A percentile compares a stretch with the other conserved stretches of the same genome.
These are phyloP conservation scores for Polypedilum pembai DNA, from an alignment of 1,140 invertebrate genomes.

Conservation along the genomic window DNA sequence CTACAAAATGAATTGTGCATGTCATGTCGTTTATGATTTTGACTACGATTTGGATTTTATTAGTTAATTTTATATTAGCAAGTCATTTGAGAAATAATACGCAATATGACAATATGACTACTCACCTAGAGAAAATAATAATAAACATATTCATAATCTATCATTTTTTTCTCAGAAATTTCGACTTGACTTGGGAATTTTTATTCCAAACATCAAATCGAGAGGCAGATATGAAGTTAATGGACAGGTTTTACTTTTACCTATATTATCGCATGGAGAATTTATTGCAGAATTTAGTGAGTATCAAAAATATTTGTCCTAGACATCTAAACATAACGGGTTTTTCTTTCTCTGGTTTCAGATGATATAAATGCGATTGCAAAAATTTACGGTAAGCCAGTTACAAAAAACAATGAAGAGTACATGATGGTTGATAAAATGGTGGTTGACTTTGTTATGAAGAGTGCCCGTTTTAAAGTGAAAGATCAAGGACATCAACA, in stretches of 20 bases:
- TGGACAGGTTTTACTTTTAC: conserved; percentile 66
- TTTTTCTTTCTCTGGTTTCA: conserved; percentile 38
- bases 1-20: too few species aligned
- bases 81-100: too few species aligned
- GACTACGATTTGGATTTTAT: too few species aligned
- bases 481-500: conserved; percentile 62
- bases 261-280: conserved; percentile 64
- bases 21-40: too few species aligned
- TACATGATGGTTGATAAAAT: conserved; percentile 61
- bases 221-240: conserved; percentile 64
- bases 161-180: conserved; percentile 47
- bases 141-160: neutral
- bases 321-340: too few species aligned
- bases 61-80: too few species aligned
- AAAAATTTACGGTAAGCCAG: conserved; percentile 60
- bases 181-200: conserved; percentile 58
- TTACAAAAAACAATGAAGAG: conserved; percentile 49
- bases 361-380: conserved; percentile 61
- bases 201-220: conserved; percentile 61
- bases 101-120: too few species aligned
- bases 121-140: neutral
- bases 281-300: conserved; percentile 71
- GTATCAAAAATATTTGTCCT: conserved; percentile 33
- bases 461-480: conserved; percentile 60
- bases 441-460: conserved; percentile 61